Evolutionary conservation across 1,140 invertebrate species (phyloP).

Genomic region (Patella vulgata): DNA sequence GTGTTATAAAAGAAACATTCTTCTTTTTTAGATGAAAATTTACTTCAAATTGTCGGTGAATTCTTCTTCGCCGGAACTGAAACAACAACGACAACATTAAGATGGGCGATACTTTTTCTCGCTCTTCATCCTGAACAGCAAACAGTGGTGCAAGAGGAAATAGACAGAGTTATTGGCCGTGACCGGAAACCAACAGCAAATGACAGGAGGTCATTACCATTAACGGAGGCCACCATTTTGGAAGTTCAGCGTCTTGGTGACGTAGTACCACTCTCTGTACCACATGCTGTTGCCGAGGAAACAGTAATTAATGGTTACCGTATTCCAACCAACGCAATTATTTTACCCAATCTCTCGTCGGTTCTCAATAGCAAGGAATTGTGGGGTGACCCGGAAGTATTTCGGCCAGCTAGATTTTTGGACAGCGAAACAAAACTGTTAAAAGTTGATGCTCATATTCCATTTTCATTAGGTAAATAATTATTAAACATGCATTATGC

Average conservation of each 20-base stretch:
- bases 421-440: slow-evolving; percentile 21
- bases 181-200: slow-evolving; percentile 19
- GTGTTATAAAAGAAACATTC: too few species aligned
- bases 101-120: too few species aligned
- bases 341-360: slow-evolving; percentile 53
- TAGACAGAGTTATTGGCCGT: slow-evolving; percentile 71
- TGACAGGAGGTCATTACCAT: slow-evolving; percentile 24
- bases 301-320: slow-evolving; percentile 49
- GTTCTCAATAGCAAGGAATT: slow-evolving; percentile 48
- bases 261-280: slow-evolving; percentile 59
- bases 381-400: slow-evolving; percentile 77
- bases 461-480: slow-evolving; percentile 31
- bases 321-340: slow-evolving; percentile 49
- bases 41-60: too few species aligned
- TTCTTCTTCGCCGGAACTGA: too few species aligned
- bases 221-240: slow-evolving; percentile 35
- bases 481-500: too few species aligned
- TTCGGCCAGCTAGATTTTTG: slow-evolving; percentile 74
- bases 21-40: too few species aligned
- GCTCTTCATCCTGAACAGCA: slow-evolving; percentile 74
- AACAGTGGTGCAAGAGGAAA: slow-evolving; percentile 83
- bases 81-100: too few species aligned
- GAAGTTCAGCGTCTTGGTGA: slow-evolving; percentile 33
- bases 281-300: slow-evolving; percentile 53
- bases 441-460: slow-evolving; percentile 12